Conservation (phyloP, 2,888 invertebrate species). For the Penaeus monodon region DNA sequence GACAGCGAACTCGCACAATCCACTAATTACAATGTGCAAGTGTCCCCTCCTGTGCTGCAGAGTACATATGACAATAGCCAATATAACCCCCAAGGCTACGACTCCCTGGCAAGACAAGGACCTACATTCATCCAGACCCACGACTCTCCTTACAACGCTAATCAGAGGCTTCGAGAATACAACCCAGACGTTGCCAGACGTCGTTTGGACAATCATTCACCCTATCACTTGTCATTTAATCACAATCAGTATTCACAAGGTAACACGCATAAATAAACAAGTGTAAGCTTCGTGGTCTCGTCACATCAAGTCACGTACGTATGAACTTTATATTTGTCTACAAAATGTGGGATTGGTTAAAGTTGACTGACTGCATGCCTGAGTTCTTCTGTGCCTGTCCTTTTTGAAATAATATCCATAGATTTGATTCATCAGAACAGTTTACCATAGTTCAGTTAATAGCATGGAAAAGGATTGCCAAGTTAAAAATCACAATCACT, state of each 20-base stretch:
- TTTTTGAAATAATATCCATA: too few species aligned
- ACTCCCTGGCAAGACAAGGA: too few species aligned
- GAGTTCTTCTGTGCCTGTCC: constrained; percentile 25
- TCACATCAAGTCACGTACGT: constrained; percentile 39
- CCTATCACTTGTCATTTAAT: constrained; percentile 37
- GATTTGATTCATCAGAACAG: too few species aligned
- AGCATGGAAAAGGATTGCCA: too few species aligned
- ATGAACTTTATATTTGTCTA: constrained; percentile 15
- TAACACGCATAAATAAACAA: constrained; percentile 34
- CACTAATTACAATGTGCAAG: too few species aligned
- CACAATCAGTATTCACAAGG: constrained; percentile 35
- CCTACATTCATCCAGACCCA: too few species aligned
- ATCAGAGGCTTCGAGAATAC: constrained; percentile 10
- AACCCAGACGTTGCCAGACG: constrained; percentile 9
- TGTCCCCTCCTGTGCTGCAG: too few species aligned
- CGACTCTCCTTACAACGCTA: not conserved
- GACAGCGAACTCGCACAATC: not conserved
- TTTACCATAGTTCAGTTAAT: too few species aligned
- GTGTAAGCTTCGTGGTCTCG: constrained; percentile 17
- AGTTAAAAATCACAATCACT: too few species aligned
- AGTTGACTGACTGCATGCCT: constrained; percentile 28
- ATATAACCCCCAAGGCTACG: too few species aligned
- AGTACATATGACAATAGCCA: too few species aligned
- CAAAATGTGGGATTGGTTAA: not conserved
- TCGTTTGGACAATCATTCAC: constrained; percentile 13